These are phyloP conservation scores for Cynaeus angustus DNA, from an alignment of 2,888 invertebrate genomes.

Conservation along the genomic window DNA sequence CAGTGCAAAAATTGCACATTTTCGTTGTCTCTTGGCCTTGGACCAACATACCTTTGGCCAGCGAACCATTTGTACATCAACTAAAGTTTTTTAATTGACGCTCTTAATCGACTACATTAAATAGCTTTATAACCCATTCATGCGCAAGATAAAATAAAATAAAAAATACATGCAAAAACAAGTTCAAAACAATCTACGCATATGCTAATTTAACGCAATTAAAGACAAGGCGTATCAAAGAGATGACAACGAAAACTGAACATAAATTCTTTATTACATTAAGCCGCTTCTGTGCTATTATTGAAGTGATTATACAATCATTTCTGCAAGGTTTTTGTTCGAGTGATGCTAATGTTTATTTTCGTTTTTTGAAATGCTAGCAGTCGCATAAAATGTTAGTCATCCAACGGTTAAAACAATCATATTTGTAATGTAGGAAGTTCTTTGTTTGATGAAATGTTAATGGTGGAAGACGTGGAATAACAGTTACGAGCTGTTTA, in stretches of 20 bases:
- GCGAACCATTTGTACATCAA: background rate
- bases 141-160: no score
- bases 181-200: no score
- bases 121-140: background rate
- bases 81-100: background rate
- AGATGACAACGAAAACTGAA: background rate
- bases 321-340: slow-evolving; percentile 2
- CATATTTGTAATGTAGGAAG: slow-evolving; percentile 5
- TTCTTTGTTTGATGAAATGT: background rate
- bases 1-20: background rate
- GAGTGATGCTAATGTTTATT: slow-evolving; percentile 2
- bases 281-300: background rate
- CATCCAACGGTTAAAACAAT: slow-evolving; percentile 2
- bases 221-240: no score
- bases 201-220: no score
- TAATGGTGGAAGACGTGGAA: no score
- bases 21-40: slow-evolving; percentile 1
- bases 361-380: slow-evolving; percentile 1
- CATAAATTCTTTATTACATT: background rate
- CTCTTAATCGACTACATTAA: background rate
- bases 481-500: no score
- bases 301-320: background rate
- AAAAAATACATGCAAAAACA: no score
- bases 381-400: background rate
- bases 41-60: slow-evolving; percentile 8